Evolutionary conservation across 2,113 vertebrate species (phyloP), one percentile per base, ranked within the genome.

Genomic region (Girardinichthys multiradiatus): DNA sequence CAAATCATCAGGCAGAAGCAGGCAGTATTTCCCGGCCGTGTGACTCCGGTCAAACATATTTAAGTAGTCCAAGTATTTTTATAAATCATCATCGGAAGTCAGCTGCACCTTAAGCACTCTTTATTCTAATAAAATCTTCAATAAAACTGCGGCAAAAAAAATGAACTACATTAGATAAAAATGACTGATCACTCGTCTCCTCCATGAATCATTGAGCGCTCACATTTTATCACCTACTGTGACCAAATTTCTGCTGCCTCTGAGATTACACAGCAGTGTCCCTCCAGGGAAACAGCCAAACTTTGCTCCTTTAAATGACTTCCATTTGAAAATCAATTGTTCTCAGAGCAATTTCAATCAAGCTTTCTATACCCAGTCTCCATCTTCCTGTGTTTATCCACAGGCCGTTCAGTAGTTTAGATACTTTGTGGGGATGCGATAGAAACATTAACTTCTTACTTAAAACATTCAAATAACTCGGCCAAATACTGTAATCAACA

Each of bases 41-140:
- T 54, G 4, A 68, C 26, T 31, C 28, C 29, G 62, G 57, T 74
- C 72, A 70, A 69, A 78, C 27, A 66, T 64, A 77, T 82, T 78
- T 76, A 51, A 82, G 81, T 64, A 68, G 35, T 57, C 62, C 13
- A 27, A 42, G 17, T 13, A 73, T 76, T 88, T 90, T 29, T 59
- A 78, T 81, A 76, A 82, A 76, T 68, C 73, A 74, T 13, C 45
- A 77, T 67, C 26, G 29, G 7, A 2, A 5, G 59, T 28, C 39
- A 66, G 72, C 64, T 73, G 71, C 12, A 59, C 31, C 24, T 45
- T 57, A 35, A 48, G 29, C 29, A 31, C 29, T 42, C 21, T 27
- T 45, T 17, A 45, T 14, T 17, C 7, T 17, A 45, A 45, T 19
- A 19, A 45, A 45, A 19, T 1, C 7, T 45, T 45, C 42, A 45